Evolutionary conservation across 2,888 invertebrate genomes (phyloP).

Genomic region (Apodemia mormo): DNA sequence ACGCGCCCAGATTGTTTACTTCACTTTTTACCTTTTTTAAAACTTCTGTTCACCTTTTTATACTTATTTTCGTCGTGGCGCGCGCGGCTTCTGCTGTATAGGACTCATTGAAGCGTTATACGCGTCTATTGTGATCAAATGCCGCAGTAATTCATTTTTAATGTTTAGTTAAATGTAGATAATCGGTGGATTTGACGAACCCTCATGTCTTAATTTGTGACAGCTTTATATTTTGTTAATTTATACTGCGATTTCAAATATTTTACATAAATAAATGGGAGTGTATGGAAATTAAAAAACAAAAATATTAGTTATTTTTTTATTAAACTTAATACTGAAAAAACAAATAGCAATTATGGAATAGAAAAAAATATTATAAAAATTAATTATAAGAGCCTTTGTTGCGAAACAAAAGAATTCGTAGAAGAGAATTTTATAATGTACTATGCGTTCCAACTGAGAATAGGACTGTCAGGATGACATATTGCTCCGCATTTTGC

Average conservation of each 20-base stretch:
- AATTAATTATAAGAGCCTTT: not conserved
- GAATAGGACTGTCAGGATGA: no score
- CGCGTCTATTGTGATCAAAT: slow-evolving; percentile 60
- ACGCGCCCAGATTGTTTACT: slow-evolving; percentile 76
- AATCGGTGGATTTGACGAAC: slow-evolving; percentile 52
- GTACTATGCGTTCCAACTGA: no score
- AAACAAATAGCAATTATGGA: not conserved
- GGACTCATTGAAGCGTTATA: slow-evolving; percentile 66
- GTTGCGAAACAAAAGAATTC: no score
- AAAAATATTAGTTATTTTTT: not conserved
- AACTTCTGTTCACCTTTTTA: slow-evolving; percentile 71
- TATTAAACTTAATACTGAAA: slow-evolving; percentile 14
- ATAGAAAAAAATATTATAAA: no score
- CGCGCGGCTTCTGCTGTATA: slow-evolving; percentile 68
- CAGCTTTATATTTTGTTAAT: slow-evolving; percentile 2
- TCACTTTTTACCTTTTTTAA: slow-evolving; percentile 78
- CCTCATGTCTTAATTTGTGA: slow-evolving; percentile 26
- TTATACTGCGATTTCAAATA: not conserved
- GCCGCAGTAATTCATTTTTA: slow-evolving; percentile 71
- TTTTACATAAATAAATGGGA: not conserved
- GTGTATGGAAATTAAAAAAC: not conserved
- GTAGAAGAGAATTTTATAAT: no score
- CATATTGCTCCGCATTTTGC: no score
- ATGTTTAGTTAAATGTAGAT: slow-evolving; percentile 70
- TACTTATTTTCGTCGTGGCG: slow-evolving; percentile 69